Conservation (phyloP, 2,113 vertebrate species). For the Dermatemys mawii region DNA sequence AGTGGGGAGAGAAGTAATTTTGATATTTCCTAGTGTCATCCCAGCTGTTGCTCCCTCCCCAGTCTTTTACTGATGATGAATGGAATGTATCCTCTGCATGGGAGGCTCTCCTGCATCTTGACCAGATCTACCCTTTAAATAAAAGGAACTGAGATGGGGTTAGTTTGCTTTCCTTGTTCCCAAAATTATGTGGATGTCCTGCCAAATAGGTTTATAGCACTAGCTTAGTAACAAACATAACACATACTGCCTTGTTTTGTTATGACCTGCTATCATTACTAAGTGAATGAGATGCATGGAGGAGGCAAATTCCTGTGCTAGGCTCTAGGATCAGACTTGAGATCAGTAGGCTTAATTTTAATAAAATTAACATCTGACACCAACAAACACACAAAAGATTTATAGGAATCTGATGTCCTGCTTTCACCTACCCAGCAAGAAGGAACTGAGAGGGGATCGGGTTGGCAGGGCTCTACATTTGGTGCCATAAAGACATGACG, state of each 20-base stretch:
- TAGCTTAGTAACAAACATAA: too few relatives aligned
- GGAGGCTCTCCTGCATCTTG: neutral
- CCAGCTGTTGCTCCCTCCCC: neutral
- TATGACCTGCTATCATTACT: too few relatives aligned
- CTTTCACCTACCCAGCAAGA: too few relatives aligned
- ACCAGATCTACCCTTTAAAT: neutral
- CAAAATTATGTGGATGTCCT: neutral
- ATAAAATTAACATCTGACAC: neutral
- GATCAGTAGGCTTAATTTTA: neutral
- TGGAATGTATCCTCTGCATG: neutral
- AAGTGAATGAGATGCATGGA: neutral
- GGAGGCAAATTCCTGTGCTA: neutral
- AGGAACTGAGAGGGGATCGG: too few relatives aligned
- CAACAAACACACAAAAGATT: neutral
- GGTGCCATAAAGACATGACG: too few relatives aligned
- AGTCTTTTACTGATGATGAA: rapidly evolving
- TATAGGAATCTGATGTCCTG: neutral
- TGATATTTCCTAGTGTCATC: neutral
- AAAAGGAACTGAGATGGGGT: neutral
- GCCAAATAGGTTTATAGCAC: neutral
- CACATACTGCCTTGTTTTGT: too few relatives aligned
- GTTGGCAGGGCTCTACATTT: too few relatives aligned
- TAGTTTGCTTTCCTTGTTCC: neutral
- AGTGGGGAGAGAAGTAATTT: neutral
- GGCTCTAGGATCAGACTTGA: neutral